Evolutionary conservation across 2,797 vertebrate species (phyloP), one percentile per base, ranked within the genome.

Genomic region (Scomberomorus guttatus): DNA sequence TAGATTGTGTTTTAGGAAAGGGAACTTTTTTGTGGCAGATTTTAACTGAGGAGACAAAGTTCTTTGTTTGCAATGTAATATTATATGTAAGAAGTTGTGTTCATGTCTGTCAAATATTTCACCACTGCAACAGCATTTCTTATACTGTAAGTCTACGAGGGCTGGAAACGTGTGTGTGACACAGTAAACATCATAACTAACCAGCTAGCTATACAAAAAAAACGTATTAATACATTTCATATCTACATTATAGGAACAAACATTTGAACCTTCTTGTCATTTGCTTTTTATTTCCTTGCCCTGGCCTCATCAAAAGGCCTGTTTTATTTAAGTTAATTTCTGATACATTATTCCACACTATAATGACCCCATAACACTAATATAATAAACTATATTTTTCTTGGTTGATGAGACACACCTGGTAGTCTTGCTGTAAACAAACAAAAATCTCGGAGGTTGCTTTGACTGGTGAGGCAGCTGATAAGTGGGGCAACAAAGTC

Each of bases 401-500:
- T 68, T 84, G 80, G 61, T 81, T 85, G 75, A 84, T 80, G 61
- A 81, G 60, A 91, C 81, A 84, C 87, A 92, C 84, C 83, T 87
- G 81, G 73, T 79, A 65, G 77, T 80, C 79, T 77, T 61, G 82
- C 83, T 73, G 81, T 89, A 90, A 88, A 93, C 84, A 92, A 90
- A 92, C 87, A 87, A 90, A 92, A 83, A 81, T 89, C 82, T 87
- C 79, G 5, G 77, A 77, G 84, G 81, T 87, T 86, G 86, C 77
- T 89, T 83, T 90, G 73, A 89, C 77, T 88, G 86, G 89, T 42
- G 87, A 87, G 89, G 80, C 83, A 75, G 87, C 86, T 90, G 84
- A 93, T 91, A 91, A 93, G 89, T 91, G 86, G 88, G 87, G 84
- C 87, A 91, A 87, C 89, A 93, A 94, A 94, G 95, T 95, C 95